Conservation (phyloP, 1,140 invertebrate species). For the Lepidurus arcticus region DNA sequence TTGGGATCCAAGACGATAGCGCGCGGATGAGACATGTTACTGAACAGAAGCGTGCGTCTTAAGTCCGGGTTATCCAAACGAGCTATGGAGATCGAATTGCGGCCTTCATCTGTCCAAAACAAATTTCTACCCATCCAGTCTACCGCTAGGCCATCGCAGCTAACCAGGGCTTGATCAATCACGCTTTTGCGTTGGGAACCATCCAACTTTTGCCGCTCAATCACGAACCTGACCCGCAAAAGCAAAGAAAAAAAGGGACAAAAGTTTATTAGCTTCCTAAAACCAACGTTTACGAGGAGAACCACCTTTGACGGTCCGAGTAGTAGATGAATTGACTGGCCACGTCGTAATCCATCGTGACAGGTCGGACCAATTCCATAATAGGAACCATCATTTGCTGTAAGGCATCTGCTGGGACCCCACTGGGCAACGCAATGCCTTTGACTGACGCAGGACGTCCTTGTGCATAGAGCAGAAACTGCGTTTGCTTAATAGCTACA, state of each 20-base stretch:
- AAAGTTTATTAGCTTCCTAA: not conserved
- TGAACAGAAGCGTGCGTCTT: constrained; percentile 51
- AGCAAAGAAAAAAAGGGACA: constrained; percentile 33
- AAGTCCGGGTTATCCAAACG: constrained; percentile 51
- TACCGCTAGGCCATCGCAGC: constrained; percentile 63
- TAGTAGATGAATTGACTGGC: constrained; percentile 61
- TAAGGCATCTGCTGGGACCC: constrained; percentile 39
- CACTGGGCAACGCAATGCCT: constrained; percentile 49
- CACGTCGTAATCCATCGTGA: constrained; percentile 63
- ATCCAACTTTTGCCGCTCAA: constrained; percentile 47
- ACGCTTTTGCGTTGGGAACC: constrained; percentile 43
- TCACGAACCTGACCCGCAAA: constrained; percentile 44
- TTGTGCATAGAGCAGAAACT: constrained; percentile 59
- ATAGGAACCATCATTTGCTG: constrained; percentile 61
- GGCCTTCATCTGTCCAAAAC: constrained; percentile 71
- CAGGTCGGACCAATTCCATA: constrained; percentile 54
- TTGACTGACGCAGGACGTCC: constrained; percentile 58
- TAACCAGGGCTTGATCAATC: constrained; percentile 48
- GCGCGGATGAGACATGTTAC: constrained; percentile 53
- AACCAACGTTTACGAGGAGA: constrained; percentile 1
- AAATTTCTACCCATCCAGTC: constrained; percentile 74
- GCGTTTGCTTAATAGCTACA: constrained; percentile 47
- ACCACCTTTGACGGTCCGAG: constrained; percentile 54
- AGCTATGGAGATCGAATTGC: constrained; percentile 56
- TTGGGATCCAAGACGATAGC: constrained; percentile 64